phyloP scores from a whole-genome alignment of 2,888 invertebrate species.

The Leistus spinibarbis region DNA sequence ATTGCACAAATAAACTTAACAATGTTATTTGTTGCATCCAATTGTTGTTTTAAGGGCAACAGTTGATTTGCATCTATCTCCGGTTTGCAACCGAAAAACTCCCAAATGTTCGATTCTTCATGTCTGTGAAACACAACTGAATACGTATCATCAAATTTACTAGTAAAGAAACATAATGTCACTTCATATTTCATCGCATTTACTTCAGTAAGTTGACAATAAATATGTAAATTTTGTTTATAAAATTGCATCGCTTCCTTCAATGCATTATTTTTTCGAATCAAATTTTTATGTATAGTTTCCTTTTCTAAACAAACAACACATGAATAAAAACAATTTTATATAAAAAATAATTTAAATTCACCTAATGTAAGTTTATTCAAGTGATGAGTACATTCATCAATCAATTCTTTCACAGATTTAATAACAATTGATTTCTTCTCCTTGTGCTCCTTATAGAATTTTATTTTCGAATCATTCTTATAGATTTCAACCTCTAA shows the following conservation, averaged over 20 bases:
- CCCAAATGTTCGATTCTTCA: neutral
- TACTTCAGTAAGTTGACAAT: neutral
- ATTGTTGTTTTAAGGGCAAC: neutral
- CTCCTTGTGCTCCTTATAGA: neutral
- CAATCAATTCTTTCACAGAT: neutral
- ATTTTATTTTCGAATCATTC: neutral
- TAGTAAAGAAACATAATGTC: neutral
- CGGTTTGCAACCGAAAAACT: neutral
- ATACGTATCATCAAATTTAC: neutral
- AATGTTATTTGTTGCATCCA: neutral
- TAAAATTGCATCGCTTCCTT: neutral
- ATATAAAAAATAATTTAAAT: too few species aligned
- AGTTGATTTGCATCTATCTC: neutral
- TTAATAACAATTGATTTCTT: neutral
- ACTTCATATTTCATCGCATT: neutral
- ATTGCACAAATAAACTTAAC: neutral
- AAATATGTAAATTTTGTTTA: neutral
- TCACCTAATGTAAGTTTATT: neutral
- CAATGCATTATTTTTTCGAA: neutral
- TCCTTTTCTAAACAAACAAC: neutral
- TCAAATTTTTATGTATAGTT: neutral
- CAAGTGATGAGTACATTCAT: neutral
- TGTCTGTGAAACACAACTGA: neutral
- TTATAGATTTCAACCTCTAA: neutral
- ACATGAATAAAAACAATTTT: neutral